Conservation (phyloP, 2,797 vertebrate species). For the Periophthalmus magnuspinnatus region DNA sequence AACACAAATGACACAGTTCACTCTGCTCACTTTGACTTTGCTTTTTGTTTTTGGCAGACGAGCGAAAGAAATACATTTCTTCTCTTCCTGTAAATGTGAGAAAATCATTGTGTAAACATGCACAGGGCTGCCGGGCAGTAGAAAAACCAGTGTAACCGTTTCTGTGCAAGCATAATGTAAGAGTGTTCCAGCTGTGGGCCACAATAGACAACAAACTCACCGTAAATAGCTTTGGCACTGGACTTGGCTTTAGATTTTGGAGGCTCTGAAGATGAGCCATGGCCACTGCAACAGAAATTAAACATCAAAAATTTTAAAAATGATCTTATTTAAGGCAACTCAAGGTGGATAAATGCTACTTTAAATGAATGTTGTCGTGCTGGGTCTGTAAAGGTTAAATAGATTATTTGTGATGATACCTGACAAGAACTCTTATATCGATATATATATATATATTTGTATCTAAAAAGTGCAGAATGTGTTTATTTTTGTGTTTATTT, state of each 20-base stretch:
- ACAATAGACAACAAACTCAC: conserved; percentile 50
- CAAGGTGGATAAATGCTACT: no score
- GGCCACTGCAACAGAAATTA: conserved; percentile 55
- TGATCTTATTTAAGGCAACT: no score
- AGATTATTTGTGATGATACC: no score
- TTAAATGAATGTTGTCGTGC: no score
- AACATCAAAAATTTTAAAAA: background rate
- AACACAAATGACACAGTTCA: conserved; percentile 6
- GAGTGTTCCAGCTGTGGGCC: background rate
- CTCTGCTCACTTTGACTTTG: conserved; percentile 80
- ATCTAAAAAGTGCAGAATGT: no score
- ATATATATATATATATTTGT: no score
- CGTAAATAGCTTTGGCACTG: conserved; percentile 70
- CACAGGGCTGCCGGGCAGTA: background rate
- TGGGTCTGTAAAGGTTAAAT: no score
- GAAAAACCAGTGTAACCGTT: background rate
- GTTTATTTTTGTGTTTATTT: no score
- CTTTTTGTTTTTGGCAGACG: conserved; percentile 91
- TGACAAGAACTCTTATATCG: no score
- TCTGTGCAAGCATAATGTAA: background rate
- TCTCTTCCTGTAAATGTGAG: conserved; percentile 81
- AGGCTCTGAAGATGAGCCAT: conserved; percentile 56
- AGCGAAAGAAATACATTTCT: conserved; percentile 89
- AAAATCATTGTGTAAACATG: conserved; percentile 26
- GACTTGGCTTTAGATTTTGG: conserved; percentile 51